Evolutionary conservation across 2,888 invertebrate species (phyloP), one percentile per base, ranked within the genome.

Genomic region (Noctua fimbriata): DNA sequence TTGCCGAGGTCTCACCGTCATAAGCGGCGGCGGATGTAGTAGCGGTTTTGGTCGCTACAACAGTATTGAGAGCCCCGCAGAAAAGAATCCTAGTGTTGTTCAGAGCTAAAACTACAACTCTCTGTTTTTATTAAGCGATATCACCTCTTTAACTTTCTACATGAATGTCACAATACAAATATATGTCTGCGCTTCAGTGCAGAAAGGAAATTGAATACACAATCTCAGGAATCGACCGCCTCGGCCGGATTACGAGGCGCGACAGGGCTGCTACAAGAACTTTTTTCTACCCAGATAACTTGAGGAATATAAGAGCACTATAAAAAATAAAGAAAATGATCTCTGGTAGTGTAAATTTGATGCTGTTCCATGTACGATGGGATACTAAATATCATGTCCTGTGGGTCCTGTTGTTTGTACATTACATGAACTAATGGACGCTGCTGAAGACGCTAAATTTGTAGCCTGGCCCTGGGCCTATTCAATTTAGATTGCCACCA

Each of bases 201-300:
- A 86, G 88, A 89, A 87, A 92, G 93, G 93, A 93, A 93, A 93
- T 93, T 93, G 93, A 93, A 93, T 93, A 92, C 91, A 92, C 93
- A 92, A 93, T 93, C 92, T 93, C 89, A 88, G 88, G 85, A 90
- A 92, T 92, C 92, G 91, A 89, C 90, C 91, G 89, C 83, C 78
- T 84, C 82, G 71, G 81, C 78, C 78, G 89, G 87, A 90, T 89
- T 89, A 85, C 88, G 83, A 73, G 77, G 76, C 77, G 72, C 65
- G 44, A 44, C 77, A 87, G 88, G 89, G 90, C 28, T 89, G 85
- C 72, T 83, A 18, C 66, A 14, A 7, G 0, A 0, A 14, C 18
- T 14, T 69, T 75, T 73, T 79, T 83, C 10, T 70, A 81, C 60
- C 65, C 6, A 9, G 21, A 16, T 41, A 66, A 28, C 49, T 24